Conservation (phyloP, 2,113 vertebrate species). For the Campylomormyrus tamandua region DNA sequence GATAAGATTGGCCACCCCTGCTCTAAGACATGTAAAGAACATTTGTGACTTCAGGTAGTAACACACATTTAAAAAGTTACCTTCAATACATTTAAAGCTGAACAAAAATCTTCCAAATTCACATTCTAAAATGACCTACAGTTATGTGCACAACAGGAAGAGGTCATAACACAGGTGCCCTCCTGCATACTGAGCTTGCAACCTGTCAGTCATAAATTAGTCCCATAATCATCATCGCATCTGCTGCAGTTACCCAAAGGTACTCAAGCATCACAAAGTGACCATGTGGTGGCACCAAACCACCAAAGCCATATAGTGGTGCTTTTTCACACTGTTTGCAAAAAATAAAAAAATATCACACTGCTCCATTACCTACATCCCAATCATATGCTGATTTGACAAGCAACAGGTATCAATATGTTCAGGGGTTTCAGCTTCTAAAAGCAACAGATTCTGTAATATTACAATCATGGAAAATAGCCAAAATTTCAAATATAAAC, state of each 20-base stretch:
- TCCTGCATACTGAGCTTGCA: neutral
- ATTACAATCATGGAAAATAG: neutral
- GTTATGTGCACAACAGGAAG: neutral
- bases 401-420: too few species aligned
- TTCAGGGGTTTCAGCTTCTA: too few species aligned
- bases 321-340: neutral
- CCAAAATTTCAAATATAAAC: neutral
- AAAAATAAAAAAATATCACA: too few species aligned
- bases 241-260: neutral
- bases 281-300: neutral
- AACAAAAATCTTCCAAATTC: neutral
- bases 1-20: too few species aligned
- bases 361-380: too few species aligned
- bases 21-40: neutral
- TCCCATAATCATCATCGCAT: neutral
- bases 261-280: neutral
- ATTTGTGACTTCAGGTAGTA: neutral
- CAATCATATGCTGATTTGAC: too few species aligned
- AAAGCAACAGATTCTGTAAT: neutral
- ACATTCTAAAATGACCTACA: neutral
- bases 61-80: neutral
- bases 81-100: neutral
- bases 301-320: neutral
- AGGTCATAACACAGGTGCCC: neutral
- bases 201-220: neutral